Conservation (phyloP, 2,113 vertebrate species). For the Eidolon helvum region DNA sequence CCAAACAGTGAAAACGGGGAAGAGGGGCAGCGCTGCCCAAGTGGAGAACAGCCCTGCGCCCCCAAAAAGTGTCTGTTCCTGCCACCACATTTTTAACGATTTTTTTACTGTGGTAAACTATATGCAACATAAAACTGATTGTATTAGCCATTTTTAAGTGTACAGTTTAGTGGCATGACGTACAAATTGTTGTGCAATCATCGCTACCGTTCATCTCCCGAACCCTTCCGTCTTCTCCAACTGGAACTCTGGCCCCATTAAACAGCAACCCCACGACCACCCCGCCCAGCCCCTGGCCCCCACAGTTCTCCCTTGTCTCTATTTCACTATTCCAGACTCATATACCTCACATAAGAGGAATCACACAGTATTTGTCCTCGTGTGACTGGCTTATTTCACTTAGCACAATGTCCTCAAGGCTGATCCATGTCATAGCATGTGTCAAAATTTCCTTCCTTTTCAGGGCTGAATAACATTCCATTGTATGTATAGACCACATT, state of each 20-base stretch:
- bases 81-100: not conserved
- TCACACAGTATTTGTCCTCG: not conserved
- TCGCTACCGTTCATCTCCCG: not conserved
- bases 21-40: not conserved
- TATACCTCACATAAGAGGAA: not conserved
- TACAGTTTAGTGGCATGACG: not conserved
- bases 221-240: not conserved
- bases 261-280: accelerated
- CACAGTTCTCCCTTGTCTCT: not conserved
- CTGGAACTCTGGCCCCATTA: not conserved
- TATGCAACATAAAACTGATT: not conserved
- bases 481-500: too few species aligned
- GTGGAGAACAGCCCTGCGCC: not conserved
- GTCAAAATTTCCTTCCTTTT: not conserved
- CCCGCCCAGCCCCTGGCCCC: not conserved
- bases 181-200: accelerated
- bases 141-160: not conserved
- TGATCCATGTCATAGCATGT: not conserved
- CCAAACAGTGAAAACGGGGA: not conserved
- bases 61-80: not conserved
- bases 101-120: not conserved
- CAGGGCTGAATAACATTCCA: not conserved
- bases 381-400: not conserved
- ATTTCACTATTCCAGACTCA: not conserved
- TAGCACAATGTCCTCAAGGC: not conserved